Base-by-base conservation (phyloP, 2,888 invertebrate species). In the Barypeithes pellucidus region DNA sequence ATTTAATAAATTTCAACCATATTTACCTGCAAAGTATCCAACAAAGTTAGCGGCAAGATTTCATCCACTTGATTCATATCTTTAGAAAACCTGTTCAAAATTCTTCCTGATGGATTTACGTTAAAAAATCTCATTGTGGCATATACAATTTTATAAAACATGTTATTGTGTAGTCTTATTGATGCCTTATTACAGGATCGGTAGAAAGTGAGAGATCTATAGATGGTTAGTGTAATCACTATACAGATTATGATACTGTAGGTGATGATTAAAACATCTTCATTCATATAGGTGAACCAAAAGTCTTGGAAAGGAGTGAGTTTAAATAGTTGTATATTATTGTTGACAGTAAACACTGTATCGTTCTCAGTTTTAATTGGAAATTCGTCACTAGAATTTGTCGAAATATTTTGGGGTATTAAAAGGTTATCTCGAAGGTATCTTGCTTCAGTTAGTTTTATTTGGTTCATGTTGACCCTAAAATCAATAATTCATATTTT, bases 61-160 rank as follows among this genome's bases (percentile, higher is more conserved):
- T 89, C 89, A 80, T 89, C 89, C 22, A 89, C 87, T 0, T 88
- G 84, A 0, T 89, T 92, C 82, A 92, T 89, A 81, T 93, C 93
- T 82, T 92, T 93, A 1, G 92, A 90, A 83, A 93, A 92, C 61
- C 93, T 85, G 84, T 93, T 93, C 47, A 93, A 84, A 74, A 93
- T 89, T 41, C 88, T 85, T 2, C 89, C 89, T 1, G 88, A 87
- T 0, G 91, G 89, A 82, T 93, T 93, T 0, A 87, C 88, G 79
- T 92, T 92, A 83, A 93, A 93, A 82, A 93, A 93, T 67, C 86
- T 84, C 86, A 92, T 90, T 0, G 90, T 89, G 0, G 91, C 89
- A 39, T 89, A 85, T 9, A 91, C 88, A 5, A 93, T 87, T 69
- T 89, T 87, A 7, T 76, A 67, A 72, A 85, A 84, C 84, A 85